Evolutionary conservation across 2,888 invertebrate genomes (phyloP).

Genomic region (Antheraea yamamai): DNA sequence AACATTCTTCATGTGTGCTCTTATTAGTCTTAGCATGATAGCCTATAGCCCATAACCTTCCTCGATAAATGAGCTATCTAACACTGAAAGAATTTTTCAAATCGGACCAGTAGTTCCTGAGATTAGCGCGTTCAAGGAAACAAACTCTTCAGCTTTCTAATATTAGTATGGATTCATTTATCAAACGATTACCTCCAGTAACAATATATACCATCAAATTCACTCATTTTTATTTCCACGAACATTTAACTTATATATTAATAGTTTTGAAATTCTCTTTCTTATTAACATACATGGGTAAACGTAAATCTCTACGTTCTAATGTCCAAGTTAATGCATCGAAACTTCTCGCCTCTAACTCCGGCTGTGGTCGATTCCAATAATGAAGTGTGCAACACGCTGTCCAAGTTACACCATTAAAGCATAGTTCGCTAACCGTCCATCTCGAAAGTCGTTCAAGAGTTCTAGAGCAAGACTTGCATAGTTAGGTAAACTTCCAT

Average conservation of each 20-base stretch:
- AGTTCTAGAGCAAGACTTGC: not conserved
- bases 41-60: no score
- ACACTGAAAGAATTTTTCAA: no score
- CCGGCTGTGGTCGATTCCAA: constrained; percentile 28
- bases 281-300: not conserved
- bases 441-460: constrained; percentile 2
- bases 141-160: no score
- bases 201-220: no score
- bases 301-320: not conserved
- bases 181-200: no score
- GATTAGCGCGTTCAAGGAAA: no score
- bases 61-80: no score
- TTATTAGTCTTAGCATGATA: no score
- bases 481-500: not conserved
- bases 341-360: constrained; percentile 7
- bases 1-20: no score
- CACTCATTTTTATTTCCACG: no score
- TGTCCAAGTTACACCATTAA: constrained; percentile 48
- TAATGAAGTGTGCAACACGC: constrained; percentile 41
- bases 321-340: constrained; percentile 4
- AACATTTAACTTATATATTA: not conserved
- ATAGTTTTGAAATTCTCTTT: not conserved
- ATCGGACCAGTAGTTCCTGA: no score
- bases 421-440: constrained; percentile 38
- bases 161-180: no score